Percentiles rank a stretch among this genome's conserved stretches.
Evolutionary conservation across 2,113 vertebrate species (phyloP).

Genomic region (Chascanopsetta lugubris): DNA sequence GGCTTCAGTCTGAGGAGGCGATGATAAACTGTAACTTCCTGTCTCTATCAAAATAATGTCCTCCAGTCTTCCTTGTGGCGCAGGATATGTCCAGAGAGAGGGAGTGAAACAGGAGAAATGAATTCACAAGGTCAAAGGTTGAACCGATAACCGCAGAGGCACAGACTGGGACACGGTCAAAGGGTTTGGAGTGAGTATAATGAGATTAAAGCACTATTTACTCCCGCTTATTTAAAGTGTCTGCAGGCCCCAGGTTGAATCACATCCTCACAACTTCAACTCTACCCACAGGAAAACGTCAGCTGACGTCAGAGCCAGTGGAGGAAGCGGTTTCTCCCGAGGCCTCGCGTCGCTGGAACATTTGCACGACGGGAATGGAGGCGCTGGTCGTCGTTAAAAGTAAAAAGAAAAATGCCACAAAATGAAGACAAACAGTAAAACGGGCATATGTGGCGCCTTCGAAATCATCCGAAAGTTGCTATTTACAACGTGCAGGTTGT

Average conservation of each 20-base stretch:
- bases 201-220: no score
- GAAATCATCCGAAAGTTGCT: not conserved
- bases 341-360: not conserved
- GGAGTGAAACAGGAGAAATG: no score
- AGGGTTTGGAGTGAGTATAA: no score
- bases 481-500: slow-evolving; percentile 5
- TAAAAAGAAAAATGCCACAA: not conserved
- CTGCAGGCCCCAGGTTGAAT: not conserved
- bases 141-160: no score
- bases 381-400: slow-evolving; percentile 1
- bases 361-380: not conserved
- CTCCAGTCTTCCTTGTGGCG: no score
- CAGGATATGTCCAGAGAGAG: no score
- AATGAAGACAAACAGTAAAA: slow-evolving; percentile 1
- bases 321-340: not conserved
- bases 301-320: not conserved
- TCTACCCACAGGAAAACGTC: not conserved
- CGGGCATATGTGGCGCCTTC: not conserved
- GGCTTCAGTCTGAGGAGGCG: no score
- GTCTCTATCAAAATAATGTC: no score
- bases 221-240: not conserved
- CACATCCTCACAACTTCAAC: not conserved
- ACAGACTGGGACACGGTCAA: no score
- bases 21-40: no score
- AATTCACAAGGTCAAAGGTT: no score